Base-by-base conservation (phyloP, 2,797 vertebrate species). In the Myotis myotis region DNA sequence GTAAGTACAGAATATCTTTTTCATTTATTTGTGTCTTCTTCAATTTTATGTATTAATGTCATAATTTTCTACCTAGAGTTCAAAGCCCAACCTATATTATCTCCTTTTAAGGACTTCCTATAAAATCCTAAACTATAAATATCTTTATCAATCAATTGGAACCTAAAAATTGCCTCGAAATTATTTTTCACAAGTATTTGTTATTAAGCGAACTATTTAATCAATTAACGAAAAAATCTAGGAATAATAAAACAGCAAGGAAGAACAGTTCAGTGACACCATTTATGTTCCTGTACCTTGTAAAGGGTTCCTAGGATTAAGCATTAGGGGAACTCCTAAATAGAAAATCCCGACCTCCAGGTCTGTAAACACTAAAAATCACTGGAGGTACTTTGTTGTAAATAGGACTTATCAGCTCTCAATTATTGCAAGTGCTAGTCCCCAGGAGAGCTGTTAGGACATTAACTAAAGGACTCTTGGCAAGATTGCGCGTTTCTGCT, bases 371-470 rank as follows among this genome's bases (percentile, higher is more conserved):
- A 11, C 41, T 74, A 30, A 22, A 74, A 82, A 83, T 82, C n/a
- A 16, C 75, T 22, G 33, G 57, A 64, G 49, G 55, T 79, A 47
- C 72, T 81, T 94, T 70, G 72, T 47, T 66, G 33, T 44, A 91
- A 91, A 72, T 68, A 95, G 55, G 47, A 76, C 19, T 92, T 94
- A 90, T 66, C 84, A 83, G 87, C 57, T 95, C 68, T 36, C 62
- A 64, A 64, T 74, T 75, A 91, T 71, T 91, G 17, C 41, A 68
- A 91, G 28, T 55, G 28, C 57, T 60, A n/a, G 44, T 55, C 53
- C 75, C 88, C 72, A 28, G 19, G 44, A 91, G 82, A 95, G 82
- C 76, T 78, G 23, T 74, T 51, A 86, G 89, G 91, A 96, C 55
- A 13, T 81, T 91, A 84, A 62, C 83, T 86, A 96, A 82, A 89